Conservation (phyloP, 2,797 vertebrate species). For the Macropodus opercularis region DNA sequence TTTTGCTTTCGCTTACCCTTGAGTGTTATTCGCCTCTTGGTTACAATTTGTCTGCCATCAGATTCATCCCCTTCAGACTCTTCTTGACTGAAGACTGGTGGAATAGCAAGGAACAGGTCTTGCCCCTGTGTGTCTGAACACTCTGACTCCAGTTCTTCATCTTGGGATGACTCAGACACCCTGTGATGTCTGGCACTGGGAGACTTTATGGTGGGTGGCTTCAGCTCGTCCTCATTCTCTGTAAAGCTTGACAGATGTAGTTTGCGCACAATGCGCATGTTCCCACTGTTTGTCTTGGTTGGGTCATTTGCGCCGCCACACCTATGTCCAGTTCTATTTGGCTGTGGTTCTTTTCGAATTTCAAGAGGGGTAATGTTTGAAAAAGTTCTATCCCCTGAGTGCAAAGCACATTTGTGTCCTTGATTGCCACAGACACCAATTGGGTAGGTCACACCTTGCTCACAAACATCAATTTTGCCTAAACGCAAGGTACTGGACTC, state of each 20-base stretch:
- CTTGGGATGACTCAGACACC: conserved; percentile 77
- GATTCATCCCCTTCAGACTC: conserved; percentile 78
- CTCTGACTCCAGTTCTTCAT: conserved; percentile 75
- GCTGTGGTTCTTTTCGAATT: conserved; percentile 69
- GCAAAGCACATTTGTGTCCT: conserved; percentile 80
- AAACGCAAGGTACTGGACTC: conserved; percentile 58
- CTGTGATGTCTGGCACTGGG: conserved; percentile 41
- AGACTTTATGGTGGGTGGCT: conserved; percentile 49
- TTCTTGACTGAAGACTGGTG: conserved; percentile 74
- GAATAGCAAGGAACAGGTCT: conserved; percentile 75
- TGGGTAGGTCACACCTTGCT: conserved; percentile 77
- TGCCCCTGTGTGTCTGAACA: conserved; percentile 66
- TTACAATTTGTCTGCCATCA: conserved; percentile 48
- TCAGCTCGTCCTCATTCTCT: conserved; percentile 71
- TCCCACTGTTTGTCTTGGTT: conserved; percentile 58
- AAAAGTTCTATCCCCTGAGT: conserved; percentile 72
- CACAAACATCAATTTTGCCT: conserved; percentile 72
- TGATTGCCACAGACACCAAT: conserved; percentile 78
- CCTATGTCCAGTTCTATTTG: conserved; percentile 49
- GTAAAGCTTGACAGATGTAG: conserved; percentile 75
- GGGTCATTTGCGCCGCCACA: conserved; percentile 42
- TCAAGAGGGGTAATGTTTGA: conserved; percentile 67
- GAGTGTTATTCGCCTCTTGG: conserved; percentile 39
- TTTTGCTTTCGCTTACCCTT: conserved; percentile 70
- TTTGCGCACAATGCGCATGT: conserved; percentile 71